Evolutionary conservation across 2,888 invertebrate species (phyloP).

Genomic region (Zelleria hepariella): DNA sequence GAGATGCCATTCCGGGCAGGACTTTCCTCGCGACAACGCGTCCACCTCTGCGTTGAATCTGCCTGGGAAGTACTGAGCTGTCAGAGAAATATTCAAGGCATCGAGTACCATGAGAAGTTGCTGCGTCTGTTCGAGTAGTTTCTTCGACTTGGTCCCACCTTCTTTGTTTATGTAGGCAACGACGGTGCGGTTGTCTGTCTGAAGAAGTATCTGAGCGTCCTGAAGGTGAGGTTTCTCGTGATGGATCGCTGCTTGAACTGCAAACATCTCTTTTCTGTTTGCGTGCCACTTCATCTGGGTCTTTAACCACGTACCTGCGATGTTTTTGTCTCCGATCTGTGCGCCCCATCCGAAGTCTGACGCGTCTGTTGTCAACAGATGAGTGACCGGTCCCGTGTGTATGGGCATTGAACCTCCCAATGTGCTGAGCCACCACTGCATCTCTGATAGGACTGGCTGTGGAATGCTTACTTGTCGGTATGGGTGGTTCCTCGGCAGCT

Average conservation of each 20-base stretch:
- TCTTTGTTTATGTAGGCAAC: conserved; percentile 5
- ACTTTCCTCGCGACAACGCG: background rate
- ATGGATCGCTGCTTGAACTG: background rate
- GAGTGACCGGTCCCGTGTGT: background rate
- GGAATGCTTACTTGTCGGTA: background rate
- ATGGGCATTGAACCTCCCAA: background rate
- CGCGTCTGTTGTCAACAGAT: background rate
- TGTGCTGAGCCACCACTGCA: background rate
- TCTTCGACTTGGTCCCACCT: background rate
- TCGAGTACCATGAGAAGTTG: no score
- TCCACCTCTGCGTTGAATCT: background rate
- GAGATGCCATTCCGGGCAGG: background rate
- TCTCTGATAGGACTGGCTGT: background rate
- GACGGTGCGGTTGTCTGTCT: conserved; percentile 8
- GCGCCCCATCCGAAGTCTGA: conserved; percentile 1
- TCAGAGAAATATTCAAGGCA: no score
- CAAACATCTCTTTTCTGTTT: no score
- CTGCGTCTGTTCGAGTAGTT: background rate
- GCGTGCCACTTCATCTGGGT: no score
- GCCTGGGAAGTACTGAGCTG: no score
- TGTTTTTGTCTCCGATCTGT: background rate
- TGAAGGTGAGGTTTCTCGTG: background rate
- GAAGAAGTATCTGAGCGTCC: background rate
- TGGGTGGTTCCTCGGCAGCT: background rate
- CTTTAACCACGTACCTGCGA: background rate